Evolutionary conservation across 1,140 invertebrate genomes (phyloP), one percentile per base, ranked within the genome.

Genomic region (Nephotettix cincticeps): DNA sequence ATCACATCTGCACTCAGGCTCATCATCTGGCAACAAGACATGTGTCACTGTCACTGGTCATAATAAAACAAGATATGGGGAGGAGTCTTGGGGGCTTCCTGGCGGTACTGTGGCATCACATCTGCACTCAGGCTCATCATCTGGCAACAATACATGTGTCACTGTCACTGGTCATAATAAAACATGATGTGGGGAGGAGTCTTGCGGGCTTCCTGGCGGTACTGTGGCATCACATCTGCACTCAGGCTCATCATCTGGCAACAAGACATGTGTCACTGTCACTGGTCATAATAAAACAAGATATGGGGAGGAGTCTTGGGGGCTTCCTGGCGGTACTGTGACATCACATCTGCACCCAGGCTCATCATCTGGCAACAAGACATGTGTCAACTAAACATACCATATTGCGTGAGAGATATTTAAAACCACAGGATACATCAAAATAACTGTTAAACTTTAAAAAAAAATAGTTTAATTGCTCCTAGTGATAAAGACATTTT

Each of bases 41-140:
- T n/a, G n/a, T n/a, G n/a, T n/a, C n/a, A n/a, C n/a, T n/a, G n/a
- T n/a, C n/a, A n/a, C n/a, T n/a, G n/a, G n/a, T n/a, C n/a, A n/a
- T 98, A 98, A 86, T 99, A 97, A 76, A 99, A 87, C 73, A 99
- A 87, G 82, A 99, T 98, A 83, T 98, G 95, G 72, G 96, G 96
- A 72, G 96, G 96, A 45, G 98, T 99, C 85, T 99, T 99, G 58
- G 98, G 98, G 64, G 98, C 97, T 89, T 99, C 98, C 84, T 99
- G 97, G 72, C 97, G 90, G 85, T 99, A 99, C 85, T 99, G 96
- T 75, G 98, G 98, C 88, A n/a, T n/a, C n/a, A n/a, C n/a, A n/a
- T n/a, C n/a, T n/a, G n/a, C n/a, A n/a, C n/a, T n/a, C n/a, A n/a
- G n/a, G n/a, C n/a, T n/a, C n/a, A n/a, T n/a, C n/a, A n/a, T n/a